A percentile compares a stretch with the other conserved stretches of the same genome.
Conservation (phyloP, 2,797 vertebrate species). For the Chrysocyon brachyurus region DNA sequence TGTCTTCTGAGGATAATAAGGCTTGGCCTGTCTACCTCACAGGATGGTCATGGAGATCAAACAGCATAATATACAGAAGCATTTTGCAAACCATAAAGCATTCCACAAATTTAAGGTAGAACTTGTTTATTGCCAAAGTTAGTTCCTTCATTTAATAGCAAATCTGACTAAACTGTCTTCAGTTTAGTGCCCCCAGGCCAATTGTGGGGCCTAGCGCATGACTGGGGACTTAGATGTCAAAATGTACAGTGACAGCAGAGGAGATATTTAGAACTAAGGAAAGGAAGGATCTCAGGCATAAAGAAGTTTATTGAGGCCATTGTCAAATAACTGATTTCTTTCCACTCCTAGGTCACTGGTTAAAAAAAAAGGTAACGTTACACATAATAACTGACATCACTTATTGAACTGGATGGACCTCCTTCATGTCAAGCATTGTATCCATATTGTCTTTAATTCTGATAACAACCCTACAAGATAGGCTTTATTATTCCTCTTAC, state of each 20-base stretch:
- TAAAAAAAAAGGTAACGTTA: neutral
- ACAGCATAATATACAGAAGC: neutral
- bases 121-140: neutral
- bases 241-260: neutral
- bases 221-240: neutral
- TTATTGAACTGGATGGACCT: neutral
- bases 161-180: neutral
- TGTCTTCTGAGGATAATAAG: conserved; percentile 1
- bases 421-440: neutral
- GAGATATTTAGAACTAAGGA: neutral
- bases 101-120: neutral
- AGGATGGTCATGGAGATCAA: neutral
- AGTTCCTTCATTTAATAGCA: neutral
- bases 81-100: neutral
- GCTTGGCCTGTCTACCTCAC: neutral
- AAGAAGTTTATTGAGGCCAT: neutral
- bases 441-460: neutral
- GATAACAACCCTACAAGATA: neutral
- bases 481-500: neutral
- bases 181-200: neutral
- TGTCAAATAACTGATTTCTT: neutral
- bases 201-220: neutral
- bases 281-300: neutral
- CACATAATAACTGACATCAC: neutral
- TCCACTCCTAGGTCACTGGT: neutral